A percentile compares a stretch with the other conserved stretches of the same genome.
Conservation (phyloP, 2,797 vertebrate genomes). For the Tenualosa ilisha region DNA sequence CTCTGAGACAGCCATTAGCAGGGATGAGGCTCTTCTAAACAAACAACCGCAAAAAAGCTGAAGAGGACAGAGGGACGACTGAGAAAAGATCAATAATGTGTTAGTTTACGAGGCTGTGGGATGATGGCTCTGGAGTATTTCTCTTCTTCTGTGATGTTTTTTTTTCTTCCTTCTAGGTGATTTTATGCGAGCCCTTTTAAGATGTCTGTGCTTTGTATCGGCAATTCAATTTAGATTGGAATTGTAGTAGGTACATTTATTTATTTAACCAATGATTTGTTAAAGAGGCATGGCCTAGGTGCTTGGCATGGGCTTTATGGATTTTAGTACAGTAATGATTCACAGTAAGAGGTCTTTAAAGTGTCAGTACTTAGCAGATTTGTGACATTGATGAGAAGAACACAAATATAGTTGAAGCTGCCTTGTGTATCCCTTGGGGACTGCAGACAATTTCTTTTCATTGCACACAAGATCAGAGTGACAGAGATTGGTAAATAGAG, state of each 20-base stretch:
- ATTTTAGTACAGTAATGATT: conserved; percentile 67
- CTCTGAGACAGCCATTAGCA: conserved; percentile 79
- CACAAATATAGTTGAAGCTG: conserved; percentile 56
- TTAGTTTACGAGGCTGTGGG: conserved; percentile 74
- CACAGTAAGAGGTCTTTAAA: conserved; percentile 64
- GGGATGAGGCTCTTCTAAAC: conserved; percentile 81
- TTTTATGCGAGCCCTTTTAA: conserved; percentile 43
- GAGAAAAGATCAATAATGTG: conserved; percentile 75
- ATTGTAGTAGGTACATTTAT: conserved; percentile 60
- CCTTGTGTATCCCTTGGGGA: conserved; percentile 57
- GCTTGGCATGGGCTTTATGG: conserved; percentile 60
- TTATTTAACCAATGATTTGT: conserved; percentile 60
- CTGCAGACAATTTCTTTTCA: conserved; percentile 61
- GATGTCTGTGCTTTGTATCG: conserved; percentile 62
- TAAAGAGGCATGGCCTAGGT: conserved; percentile 41
- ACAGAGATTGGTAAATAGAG: conserved; percentile 64
- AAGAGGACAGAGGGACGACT: conserved; percentile 38
- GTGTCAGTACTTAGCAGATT: conserved; percentile 59
- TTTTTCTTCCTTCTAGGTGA: conserved; percentile 54
- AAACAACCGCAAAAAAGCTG: conserved; percentile 70
- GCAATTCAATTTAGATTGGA: conserved; percentile 74
- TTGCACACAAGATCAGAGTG: conserved; percentile 64
- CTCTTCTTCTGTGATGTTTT: conserved; percentile 71
- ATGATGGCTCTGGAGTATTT: conserved; percentile 71
- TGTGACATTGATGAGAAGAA: conserved; percentile 57